Percentiles rank a stretch among this genome's conserved stretches.
Conservation (phyloP, 1,140 invertebrate species). For the Nymphalis io region DNA sequence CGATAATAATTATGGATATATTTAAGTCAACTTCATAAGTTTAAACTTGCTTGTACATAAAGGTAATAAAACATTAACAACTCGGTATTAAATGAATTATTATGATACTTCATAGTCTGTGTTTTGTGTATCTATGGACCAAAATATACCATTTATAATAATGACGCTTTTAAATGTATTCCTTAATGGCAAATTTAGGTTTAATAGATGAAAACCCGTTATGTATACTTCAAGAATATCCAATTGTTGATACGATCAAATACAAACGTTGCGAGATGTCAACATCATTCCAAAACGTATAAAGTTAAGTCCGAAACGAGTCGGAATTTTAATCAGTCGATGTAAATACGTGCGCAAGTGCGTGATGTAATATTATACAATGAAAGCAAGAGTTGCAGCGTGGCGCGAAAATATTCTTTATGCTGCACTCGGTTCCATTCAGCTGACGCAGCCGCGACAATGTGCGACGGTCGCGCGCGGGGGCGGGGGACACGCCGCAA, state of each 20-base stretch:
- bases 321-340: conserved; percentile 51
- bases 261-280: conserved; percentile 2
- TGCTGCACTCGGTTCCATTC: conserved; percentile 64
- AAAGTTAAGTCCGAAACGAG: conserved; percentile 36
- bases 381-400: conserved; percentile 68
- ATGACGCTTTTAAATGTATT: too few species aligned
- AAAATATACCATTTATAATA: too few species aligned
- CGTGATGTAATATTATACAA: conserved; percentile 66
- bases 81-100: too few species aligned
- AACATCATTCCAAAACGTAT: conserved; percentile 21
- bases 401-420: conserved; percentile 64
- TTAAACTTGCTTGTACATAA: too few species aligned
- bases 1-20: too few species aligned
- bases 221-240: background rate
- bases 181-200: background rate
- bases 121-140: too few species aligned
- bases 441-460: conserved; percentile 63
- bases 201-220: background rate
- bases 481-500: conserved; percentile 51
- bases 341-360: conserved; percentile 56
- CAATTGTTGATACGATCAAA: background rate
- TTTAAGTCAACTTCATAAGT: too few species aligned
- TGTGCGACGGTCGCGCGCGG: conserved; percentile 52
- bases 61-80: too few species aligned
- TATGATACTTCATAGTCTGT: too few species aligned